phyloP scores from a whole-genome alignment of 2,888 invertebrate species.

The Melanophora roralis region DNA sequence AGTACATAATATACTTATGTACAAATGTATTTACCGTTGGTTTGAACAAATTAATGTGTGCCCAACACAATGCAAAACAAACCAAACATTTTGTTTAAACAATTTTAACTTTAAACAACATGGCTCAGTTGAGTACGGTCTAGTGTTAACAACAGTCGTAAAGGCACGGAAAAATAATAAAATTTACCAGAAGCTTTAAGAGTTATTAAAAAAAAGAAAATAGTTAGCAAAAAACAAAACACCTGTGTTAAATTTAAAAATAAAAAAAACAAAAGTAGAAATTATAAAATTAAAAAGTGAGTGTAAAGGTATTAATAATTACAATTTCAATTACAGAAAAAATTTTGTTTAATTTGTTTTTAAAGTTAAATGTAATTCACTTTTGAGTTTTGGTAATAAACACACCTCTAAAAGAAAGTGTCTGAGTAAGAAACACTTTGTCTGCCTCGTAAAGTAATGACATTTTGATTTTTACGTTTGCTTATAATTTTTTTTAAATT shows the following conservation, averaged over 20 bases:
- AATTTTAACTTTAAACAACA: slow-evolving; percentile 32
- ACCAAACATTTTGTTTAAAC: slow-evolving; percentile 41
- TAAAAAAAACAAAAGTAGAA: background rate
- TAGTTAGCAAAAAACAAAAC: slow-evolving; percentile 11
- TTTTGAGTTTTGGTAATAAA: background rate
- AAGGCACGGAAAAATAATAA: slow-evolving; percentile 51
- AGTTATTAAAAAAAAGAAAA: background rate
- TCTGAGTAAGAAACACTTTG: slow-evolving; percentile 11
- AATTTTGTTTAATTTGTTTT: background rate
- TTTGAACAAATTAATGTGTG: background rate
- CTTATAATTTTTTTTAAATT: background rate
- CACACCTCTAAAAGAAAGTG: slow-evolving; percentile 47
- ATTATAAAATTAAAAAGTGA: slow-evolving; percentile 8
- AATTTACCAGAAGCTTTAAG: slow-evolving; percentile 23
- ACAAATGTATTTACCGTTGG: slow-evolving; percentile 22
- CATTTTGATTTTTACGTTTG: slow-evolving; percentile 35
- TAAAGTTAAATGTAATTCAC: background rate
- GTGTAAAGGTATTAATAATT: slow-evolving; percentile 34
- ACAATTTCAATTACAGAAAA: too few relatives aligned
- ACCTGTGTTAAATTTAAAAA: background rate
- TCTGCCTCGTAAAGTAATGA: slow-evolving; percentile 32
- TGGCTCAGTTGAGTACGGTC: slow-evolving; percentile 64
- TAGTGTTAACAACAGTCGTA: slow-evolving; percentile 58
- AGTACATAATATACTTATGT: background rate
- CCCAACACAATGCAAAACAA: background rate